phyloP scores from a whole-genome alignment of 2,797 vertebrate genomes.

The Ispidina lecontei region DNA sequence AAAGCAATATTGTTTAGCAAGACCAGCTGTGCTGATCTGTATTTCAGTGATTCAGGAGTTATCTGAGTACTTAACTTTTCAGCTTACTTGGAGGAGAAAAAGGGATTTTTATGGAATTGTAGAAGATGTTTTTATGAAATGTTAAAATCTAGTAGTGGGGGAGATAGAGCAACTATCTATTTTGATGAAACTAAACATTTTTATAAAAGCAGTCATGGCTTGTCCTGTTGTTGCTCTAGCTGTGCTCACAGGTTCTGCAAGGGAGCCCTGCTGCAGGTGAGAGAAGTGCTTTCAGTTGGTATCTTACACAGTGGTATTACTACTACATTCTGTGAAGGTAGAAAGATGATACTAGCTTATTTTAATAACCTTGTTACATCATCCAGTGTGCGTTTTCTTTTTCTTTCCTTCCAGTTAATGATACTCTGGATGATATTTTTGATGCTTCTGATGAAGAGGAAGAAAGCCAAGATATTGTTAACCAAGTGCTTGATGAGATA shows the following conservation, averaged over 20 bases:
- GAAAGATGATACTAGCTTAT: neutral
- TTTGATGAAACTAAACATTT: neutral
- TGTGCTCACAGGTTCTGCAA: neutral
- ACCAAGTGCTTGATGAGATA: constrained; percentile 97
- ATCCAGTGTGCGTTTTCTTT: neutral
- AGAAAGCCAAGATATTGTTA: constrained; percentile 97
- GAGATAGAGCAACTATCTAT: neutral
- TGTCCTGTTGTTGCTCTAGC: neutral
- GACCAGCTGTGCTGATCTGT: neutral
- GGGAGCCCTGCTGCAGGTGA: neutral
- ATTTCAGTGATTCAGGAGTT: neutral
- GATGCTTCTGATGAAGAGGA: constrained; percentile 97
- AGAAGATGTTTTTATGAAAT: neutral
- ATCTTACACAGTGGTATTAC: fast-evolving
- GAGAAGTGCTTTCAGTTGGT: neutral
- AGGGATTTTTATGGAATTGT: neutral
- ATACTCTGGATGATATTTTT: constrained; percentile 96
- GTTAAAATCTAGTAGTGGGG: neutral
- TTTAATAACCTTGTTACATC: neutral
- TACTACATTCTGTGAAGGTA: neutral
- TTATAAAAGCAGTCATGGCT: neutral
- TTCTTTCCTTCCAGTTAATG: constrained; percentile 85
- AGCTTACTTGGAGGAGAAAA: neutral
- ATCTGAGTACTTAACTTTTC: neutral
- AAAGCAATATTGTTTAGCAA: neutral